These are phyloP conservation scores for Kuschelorhynchus macadamiae DNA, from an alignment of 2,888 invertebrate species.

Conservation along the genomic window DNA sequence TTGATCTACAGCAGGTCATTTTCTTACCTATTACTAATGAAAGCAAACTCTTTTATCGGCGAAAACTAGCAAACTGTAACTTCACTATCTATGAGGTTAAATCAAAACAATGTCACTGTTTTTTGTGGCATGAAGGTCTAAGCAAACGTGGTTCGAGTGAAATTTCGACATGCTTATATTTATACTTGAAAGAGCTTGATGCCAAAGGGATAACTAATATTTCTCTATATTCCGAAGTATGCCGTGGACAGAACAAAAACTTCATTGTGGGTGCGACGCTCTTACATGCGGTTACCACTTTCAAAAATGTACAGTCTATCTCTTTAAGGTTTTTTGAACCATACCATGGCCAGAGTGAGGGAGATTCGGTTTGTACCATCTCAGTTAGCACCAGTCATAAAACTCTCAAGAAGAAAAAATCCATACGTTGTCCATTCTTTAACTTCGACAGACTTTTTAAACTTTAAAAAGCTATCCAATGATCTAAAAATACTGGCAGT, in stretches of 20 bases:
- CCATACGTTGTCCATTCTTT: too few species aligned
- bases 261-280: conserved; percentile 2
- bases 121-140: neutral
- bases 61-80: too few species aligned
- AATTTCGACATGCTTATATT: neutral
- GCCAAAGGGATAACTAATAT: neutral
- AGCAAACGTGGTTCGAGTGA: neutral
- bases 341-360: neutral
- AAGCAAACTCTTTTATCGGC: too few species aligned
- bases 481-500: too few species aligned
- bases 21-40: too few species aligned
- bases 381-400: too few species aligned
- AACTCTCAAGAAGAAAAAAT: too few species aligned
- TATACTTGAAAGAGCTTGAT: neutral
- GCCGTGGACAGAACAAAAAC: neutral
- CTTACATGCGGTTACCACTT: conserved; percentile 1
- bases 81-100: too few species aligned
- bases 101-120: neutral
- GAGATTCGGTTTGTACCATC: too few species aligned
- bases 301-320: conserved; percentile 1
- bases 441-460: too few species aligned
- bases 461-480: too few species aligned
- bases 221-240: neutral
- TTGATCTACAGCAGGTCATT: too few species aligned
- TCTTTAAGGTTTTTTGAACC: conserved; percentile 1